Base-by-base conservation (phyloP, 2,888 invertebrate genomes). In the Apamea monoglypha region DNA sequence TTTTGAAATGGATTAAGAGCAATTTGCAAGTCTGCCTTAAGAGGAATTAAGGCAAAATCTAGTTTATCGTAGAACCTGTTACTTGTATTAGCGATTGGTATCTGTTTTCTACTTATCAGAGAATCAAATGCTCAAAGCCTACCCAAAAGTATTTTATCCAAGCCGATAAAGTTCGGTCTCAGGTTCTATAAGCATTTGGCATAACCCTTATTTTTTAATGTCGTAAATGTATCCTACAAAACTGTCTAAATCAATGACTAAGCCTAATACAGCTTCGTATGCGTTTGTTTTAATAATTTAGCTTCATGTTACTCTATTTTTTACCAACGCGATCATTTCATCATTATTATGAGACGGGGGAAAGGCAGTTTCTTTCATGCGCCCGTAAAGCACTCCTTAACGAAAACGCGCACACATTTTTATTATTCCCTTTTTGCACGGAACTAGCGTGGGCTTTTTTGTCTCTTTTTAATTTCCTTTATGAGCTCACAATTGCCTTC, bases 381-480 rank as follows among this genome's bases (percentile, higher is more conserved):
- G 75, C 81, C 76, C 81, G 79, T 87, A 88, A 90, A 91, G 89
- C 82, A 90, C 88, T 89, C 79, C 47, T 75, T 82, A 85, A 83
- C 84, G 88, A 87, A 88, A 80, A 89, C 85, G 85, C 82, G 87
- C 82, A 88, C 86, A 89, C 88, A 89, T 92, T 91, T 92, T 93
- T 92, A 90, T 89, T 89, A 89, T 81, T 82, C 81, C 78, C 85
- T 91, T 91, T 92, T 91, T 91, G 86, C 88, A 85, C 80, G 85
- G 88, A 91, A 91, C 91, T 90, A 91, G 86, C 88, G 82, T 87
- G 71, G 76, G 83, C 84, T 90, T 94, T 93, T 94, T 95, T 94
- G 94, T 95, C 93, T 94, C 92, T 93, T 95, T 95, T 95, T 95
- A 95, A 95, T 95, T 95, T 95, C 95, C 95, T 96, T 95, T 95